These are phyloP conservation scores for Elephas maximus DNA, from an alignment of 2,113 vertebrate genomes.

Conservation along the genomic window DNA sequence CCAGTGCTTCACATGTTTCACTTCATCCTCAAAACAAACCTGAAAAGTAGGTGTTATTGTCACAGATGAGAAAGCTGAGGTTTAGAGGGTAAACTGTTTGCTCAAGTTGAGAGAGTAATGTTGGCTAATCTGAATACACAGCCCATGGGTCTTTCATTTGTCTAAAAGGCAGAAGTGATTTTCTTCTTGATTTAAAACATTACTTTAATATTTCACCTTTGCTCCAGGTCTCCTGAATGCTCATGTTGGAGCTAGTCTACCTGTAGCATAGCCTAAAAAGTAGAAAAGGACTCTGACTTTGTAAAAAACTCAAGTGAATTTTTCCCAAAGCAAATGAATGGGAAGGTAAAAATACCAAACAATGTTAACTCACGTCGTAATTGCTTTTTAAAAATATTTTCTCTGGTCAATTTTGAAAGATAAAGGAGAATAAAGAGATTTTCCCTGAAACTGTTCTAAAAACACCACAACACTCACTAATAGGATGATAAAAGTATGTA, in stretches of 20 bases:
- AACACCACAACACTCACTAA: background rate
- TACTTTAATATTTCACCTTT: conserved; percentile 1
- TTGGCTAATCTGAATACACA: background rate
- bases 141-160: background rate
- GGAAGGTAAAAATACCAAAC: conserved; percentile 11
- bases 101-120: background rate
- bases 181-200: background rate
- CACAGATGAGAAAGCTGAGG: background rate
- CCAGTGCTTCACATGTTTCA: background rate
- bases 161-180: background rate
- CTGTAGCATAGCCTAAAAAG: background rate
- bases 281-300: background rate
- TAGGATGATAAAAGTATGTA: background rate
- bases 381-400: background rate
- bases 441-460: background rate
- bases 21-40: background rate
- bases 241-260: background rate
- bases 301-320: background rate
- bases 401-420: conserved; percentile 13
- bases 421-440: background rate
- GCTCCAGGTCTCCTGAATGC: background rate
- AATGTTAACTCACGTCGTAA: background rate
- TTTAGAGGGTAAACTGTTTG: background rate
- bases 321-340: background rate
- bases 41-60: background rate